Evolutionary conservation across 2,113 vertebrate genomes (phyloP), one percentile per base, ranked within the genome.

Genomic region (Phrynosoma blainvillii): DNA sequence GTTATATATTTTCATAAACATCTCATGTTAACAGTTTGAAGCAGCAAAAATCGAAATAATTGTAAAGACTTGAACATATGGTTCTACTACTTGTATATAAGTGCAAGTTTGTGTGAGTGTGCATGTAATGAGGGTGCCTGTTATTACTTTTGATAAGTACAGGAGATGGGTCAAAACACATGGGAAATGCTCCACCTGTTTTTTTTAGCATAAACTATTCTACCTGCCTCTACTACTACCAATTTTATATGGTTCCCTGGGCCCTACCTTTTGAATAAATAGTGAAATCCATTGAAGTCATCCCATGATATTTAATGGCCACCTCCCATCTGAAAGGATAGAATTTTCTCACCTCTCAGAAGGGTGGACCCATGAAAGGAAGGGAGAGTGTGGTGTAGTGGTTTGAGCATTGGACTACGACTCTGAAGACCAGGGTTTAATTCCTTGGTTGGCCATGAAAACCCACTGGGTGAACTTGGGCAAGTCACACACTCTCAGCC

Each of bases 11-110:
- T 92, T 90, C 84, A 90, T 75, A 92, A 94, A 87, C 32, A 93
- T 91, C 91, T 93, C 21, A 92, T 90, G 90, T 88, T 40, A 95
- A 85, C 84, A 88, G 42, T 93, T 93, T 91, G 92, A 96, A 95
- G 95, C 85, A 90, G 89, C 88, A 79, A 92, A 93, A 89, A 93
- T 91, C 56, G 71, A 32, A 92, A 93, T 93, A 89, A 89, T 90
- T 91, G 85, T 79, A 86, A 84, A 93, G 89, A 82, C 54, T 85
- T 13, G 13, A 80, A 20, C 36, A 12, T 88, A 88, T 88, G 81
- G 62, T 62, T 84, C 81, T 52, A 59, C 79, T 76, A 75, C 82
- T 75, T 75, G 81, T 81, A 81, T 75, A 75, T 18, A 71, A 82
- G 80, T 68, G 62, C 2, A 75, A 59, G 56, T 56, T 4, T 56